phyloP scores from a whole-genome alignment of 1,140 invertebrate genomes.

The Drosophila kikkawai region DNA sequence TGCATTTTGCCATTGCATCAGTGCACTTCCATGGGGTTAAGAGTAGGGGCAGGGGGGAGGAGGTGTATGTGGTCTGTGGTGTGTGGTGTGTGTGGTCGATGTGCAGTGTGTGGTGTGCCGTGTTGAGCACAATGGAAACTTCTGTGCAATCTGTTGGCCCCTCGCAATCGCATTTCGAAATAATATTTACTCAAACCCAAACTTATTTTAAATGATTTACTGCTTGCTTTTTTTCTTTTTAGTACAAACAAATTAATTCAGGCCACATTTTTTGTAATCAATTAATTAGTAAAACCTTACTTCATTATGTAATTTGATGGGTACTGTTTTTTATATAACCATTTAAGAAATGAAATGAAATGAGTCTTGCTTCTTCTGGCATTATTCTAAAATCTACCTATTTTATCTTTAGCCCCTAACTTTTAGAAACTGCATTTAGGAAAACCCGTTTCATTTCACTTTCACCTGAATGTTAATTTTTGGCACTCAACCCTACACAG shows the following conservation, averaged over 20 bases:
- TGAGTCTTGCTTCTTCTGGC: not conserved
- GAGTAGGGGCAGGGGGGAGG: not conserved
- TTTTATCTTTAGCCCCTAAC: not conserved
- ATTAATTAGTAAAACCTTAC: not conserved
- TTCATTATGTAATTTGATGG: not conserved
- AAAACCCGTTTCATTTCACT: slow-evolving; percentile 22
- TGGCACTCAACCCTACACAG: slow-evolving; percentile 10
- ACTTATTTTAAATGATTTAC: slow-evolving; percentile 24
- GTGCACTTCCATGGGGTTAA: slow-evolving; percentile 29
- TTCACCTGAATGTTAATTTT: slow-evolving; percentile 29
- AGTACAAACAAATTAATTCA: not conserved
- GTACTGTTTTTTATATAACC: not conserved
- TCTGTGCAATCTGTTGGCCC: slow-evolving; percentile 49
- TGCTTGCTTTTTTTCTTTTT: not conserved
- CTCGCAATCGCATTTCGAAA: slow-evolving; percentile 51
- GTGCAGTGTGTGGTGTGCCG: slow-evolving; percentile 4
- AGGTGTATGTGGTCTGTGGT: not conserved
- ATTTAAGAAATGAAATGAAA: not conserved
- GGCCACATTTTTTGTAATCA: not conserved
- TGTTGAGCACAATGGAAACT: slow-evolving; percentile 54
- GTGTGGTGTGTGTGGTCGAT: not conserved
- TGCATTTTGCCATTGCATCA: slow-evolving; percentile 75
- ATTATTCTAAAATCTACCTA: not conserved
- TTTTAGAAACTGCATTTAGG: not conserved
- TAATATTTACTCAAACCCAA: slow-evolving; percentile 3